Percentiles rank a stretch among this genome's conserved stretches.
Evolutionary conservation across 2,797 vertebrate species (phyloP).

Genomic region (Zalophus californianus): DNA sequence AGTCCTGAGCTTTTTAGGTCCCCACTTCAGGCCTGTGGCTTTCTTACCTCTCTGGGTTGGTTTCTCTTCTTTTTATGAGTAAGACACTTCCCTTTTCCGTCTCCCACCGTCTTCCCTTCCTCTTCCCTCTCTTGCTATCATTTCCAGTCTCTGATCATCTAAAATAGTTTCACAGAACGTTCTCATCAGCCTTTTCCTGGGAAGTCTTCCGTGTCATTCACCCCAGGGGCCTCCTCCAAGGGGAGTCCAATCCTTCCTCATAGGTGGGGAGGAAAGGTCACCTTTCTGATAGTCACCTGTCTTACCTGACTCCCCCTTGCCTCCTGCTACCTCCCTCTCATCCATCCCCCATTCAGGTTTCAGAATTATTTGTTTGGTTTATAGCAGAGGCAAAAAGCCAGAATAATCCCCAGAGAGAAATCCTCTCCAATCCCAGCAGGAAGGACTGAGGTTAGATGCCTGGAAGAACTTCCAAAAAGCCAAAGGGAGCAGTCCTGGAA

Average conservation of each 20-base stretch:
- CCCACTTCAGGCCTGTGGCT: rapidly evolving
- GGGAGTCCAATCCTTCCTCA: neutral
- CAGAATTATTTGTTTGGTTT: neutral
- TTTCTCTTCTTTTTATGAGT: neutral
- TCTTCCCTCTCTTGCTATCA: neutral
- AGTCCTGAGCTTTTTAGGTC: neutral
- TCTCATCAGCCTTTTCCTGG: neutral
- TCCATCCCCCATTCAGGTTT: neutral
- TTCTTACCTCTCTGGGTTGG: neutral
- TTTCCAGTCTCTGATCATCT: neutral
- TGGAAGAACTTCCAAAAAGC: slow-evolving; percentile 35
- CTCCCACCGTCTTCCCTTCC: neutral
- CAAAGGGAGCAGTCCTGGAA: neutral
- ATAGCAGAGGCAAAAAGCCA: neutral
- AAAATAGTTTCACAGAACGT: neutral
- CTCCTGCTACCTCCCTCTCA: neutral
- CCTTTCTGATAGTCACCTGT: neutral
- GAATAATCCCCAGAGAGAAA: neutral
- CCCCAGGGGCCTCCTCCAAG: neutral
- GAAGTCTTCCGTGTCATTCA: neutral
- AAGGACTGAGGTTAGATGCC: neutral
- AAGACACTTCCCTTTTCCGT: neutral
- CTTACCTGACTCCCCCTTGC: neutral
- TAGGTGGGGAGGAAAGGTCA: neutral
- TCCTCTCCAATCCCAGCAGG: neutral